Percentiles rank a stretch among this genome's conserved stretches.
Evolutionary conservation across 1,140 invertebrate genomes (phyloP).

Genomic region (Zaprionus lachaisei): DNA sequence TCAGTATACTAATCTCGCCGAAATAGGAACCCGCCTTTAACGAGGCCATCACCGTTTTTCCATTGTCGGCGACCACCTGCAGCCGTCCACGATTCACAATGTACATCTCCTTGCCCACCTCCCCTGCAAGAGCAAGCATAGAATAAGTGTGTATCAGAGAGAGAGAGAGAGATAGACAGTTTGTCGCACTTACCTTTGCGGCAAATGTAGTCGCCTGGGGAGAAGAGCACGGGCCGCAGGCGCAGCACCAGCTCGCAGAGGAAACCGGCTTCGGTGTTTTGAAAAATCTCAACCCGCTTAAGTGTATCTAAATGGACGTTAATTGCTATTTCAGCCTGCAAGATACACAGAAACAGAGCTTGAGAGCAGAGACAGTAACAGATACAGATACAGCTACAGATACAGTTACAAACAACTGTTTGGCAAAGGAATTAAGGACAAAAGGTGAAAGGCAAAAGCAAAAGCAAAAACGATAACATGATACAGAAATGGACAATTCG

Average conservation of each 20-base stretch:
- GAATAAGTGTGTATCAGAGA: conserved; percentile 1
- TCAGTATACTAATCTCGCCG: conserved; percentile 99
- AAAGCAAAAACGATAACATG: conserved; percentile 43
- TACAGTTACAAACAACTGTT: conserved; percentile 14
- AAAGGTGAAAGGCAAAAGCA: conserved; percentile 14
- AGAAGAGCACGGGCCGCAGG: conserved; percentile 97
- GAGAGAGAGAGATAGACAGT: neutral
- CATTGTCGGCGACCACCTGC: conserved; percentile 98
- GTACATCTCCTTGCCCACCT: conserved; percentile 99
- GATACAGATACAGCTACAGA: conserved; percentile 3
- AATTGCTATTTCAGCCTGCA: conserved; percentile 97
- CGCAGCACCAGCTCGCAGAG: conserved; percentile 98
- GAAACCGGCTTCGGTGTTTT: conserved; percentile 99
- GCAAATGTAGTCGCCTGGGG: conserved; percentile 99
- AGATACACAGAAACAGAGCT: conserved; percentile 19
- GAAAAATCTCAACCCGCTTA: conserved; percentile 99
- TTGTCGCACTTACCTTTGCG: conserved; percentile 92
- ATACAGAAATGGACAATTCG: conserved; percentile 63
- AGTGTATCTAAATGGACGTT: conserved; percentile 99
- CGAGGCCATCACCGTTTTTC: conserved; percentile 97
- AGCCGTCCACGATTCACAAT: conserved; percentile 98
- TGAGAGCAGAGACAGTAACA: conserved; percentile 14
- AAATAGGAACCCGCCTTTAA: conserved; percentile 99
- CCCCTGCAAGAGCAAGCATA: conserved; percentile 87
- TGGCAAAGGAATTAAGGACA: conserved; percentile 3